Evolutionary conservation across 2,888 invertebrate genomes (phyloP).

Genomic region (Baronia brevicornis): DNA sequence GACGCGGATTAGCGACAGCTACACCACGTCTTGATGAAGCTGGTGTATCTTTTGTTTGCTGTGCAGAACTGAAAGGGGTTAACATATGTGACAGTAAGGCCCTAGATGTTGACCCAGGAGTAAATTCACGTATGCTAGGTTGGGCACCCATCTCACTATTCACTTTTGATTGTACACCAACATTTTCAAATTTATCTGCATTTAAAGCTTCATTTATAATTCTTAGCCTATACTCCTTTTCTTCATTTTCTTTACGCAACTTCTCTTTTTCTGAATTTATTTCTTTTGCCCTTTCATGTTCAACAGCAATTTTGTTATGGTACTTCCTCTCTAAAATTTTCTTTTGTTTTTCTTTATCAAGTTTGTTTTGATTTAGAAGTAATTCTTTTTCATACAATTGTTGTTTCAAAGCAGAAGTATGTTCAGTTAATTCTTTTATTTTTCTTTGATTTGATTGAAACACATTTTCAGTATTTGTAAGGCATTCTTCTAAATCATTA

Average conservation of each 20-base stretch:
- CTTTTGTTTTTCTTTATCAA: conserved; percentile 81
- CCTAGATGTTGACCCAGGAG: conserved; percentile 62
- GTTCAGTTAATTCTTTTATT: conserved; percentile 78
- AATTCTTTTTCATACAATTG: conserved; percentile 80
- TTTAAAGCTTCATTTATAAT: conserved; percentile 58
- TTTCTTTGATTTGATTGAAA: conserved; percentile 78
- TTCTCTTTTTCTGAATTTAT: conserved; percentile 60
- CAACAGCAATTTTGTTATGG: conserved; percentile 79
- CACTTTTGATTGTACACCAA: conserved; percentile 29
- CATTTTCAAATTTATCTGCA: conserved; percentile 40
- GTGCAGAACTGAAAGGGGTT: conserved; percentile 54
- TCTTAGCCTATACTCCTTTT: conserved; percentile 62
- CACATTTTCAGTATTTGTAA: conserved; percentile 79
- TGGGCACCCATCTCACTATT: conserved; percentile 52
- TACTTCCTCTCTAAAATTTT: conserved; percentile 74
- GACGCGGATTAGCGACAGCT: conserved; percentile 81
- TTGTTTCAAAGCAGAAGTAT: conserved; percentile 75
- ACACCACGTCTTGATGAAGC: conserved; percentile 76
- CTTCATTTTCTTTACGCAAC: conserved; percentile 49
- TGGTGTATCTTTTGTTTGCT: conserved; percentile 47
- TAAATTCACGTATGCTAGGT: conserved; percentile 48
- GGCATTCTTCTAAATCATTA: conserved; percentile 78
- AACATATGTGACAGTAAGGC: conserved; percentile 61
- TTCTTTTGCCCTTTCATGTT: conserved; percentile 85
- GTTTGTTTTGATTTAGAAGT: conserved; percentile 76